Evolutionary conservation across 2,797 vertebrate species (phyloP).

Genomic region (Pseudochirops corinnae): DNA sequence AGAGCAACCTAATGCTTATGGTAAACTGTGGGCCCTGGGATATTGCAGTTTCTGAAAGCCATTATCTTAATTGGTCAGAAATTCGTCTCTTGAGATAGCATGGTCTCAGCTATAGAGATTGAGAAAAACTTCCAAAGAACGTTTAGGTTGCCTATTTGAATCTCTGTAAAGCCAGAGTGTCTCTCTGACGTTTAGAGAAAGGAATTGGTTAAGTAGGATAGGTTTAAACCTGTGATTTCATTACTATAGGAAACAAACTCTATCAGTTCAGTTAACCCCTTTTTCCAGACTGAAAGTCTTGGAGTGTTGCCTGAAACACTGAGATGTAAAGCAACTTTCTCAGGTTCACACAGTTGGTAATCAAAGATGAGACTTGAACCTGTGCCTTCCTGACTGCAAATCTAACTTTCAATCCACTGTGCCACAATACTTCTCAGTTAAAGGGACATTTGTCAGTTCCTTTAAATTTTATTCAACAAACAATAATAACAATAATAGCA

Average conservation of each 20-base stretch:
- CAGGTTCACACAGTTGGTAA: neutral
- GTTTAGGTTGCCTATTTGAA: conserved; percentile 42
- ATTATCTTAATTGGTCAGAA: conserved; percentile 11
- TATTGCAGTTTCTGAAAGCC: neutral
- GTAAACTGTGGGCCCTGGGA: conserved; percentile 18
- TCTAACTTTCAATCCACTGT: neutral
- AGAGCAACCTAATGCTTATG: conserved; percentile 5
- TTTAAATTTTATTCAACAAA: neutral
- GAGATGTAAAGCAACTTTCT: neutral
- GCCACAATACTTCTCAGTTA: neutral
- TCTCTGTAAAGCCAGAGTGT: neutral
- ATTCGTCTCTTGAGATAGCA: neutral
- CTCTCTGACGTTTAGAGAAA: neutral
- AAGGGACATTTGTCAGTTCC: neutral
- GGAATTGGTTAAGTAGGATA: neutral
- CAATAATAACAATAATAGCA: neutral
- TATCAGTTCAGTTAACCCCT: neutral
- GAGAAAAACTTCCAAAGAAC: neutral
- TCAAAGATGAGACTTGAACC: neutral
- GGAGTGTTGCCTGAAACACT: neutral
- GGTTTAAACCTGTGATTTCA: neutral
- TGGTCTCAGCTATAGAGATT: conserved; percentile 1
- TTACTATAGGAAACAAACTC: neutral
- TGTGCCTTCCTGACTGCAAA: neutral
- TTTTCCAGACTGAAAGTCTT: neutral